phyloP scores from a whole-genome alignment of 2,797 vertebrate genomes.

The Sylvia borin region DNA sequence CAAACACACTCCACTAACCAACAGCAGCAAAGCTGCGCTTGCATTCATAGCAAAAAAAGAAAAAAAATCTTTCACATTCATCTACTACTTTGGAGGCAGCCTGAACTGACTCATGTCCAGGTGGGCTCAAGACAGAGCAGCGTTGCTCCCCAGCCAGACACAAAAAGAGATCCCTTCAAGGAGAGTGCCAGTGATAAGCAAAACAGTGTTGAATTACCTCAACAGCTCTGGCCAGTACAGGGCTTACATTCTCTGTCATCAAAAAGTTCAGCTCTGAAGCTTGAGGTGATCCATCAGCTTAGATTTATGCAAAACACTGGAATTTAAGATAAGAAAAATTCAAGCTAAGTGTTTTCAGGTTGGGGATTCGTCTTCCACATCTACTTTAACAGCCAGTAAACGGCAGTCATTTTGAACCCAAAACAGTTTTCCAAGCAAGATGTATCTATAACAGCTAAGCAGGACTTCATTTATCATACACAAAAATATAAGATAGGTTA shows the following conservation, averaged over 20 bases:
- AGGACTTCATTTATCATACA: not conserved
- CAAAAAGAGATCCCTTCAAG: not conserved
- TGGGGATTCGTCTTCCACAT: not conserved
- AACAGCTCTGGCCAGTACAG: not conserved
- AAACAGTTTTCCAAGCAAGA: not conserved
- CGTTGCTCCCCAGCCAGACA: not conserved
- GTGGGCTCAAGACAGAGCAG: not conserved
- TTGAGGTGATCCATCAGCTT: not conserved
- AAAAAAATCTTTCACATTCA: not conserved
- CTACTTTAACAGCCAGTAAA: not conserved
- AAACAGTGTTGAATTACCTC: not conserved
- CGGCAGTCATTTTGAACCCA: not conserved
- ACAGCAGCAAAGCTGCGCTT: not conserved
- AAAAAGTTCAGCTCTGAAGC: not conserved
- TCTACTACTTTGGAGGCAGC: not conserved
- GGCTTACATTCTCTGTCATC: too few relatives aligned
- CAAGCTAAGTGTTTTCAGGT: not conserved
- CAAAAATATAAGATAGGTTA: not conserved
- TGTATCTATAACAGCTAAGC: not conserved
- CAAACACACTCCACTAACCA: not conserved
- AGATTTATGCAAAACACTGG: not conserved
- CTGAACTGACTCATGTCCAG: not conserved
- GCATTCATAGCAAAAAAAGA: not conserved
- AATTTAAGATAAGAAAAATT: not conserved
- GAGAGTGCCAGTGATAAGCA: not conserved